phyloP scores from a whole-genome alignment of 2,113 vertebrate genomes.

The Nycticorax nycticorax region DNA sequence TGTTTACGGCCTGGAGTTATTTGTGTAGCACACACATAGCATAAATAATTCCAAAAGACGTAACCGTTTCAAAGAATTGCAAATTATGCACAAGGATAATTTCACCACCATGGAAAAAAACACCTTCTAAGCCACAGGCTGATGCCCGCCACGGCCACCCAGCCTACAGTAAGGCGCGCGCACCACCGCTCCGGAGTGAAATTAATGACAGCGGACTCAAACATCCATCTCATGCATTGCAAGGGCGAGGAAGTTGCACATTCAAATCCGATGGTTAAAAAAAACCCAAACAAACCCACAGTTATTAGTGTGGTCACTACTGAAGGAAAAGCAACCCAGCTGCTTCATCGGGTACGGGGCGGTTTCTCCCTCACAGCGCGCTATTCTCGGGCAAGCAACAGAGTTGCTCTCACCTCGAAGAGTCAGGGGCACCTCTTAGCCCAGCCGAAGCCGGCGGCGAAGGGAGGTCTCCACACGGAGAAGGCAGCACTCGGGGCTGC shows the following conservation, averaged over 20 bases:
- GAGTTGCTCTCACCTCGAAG: fast-evolving
- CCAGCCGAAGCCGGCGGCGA: fast-evolving
- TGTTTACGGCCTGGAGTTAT: not conserved
- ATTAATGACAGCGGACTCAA: not conserved
- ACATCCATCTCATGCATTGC: fast-evolving
- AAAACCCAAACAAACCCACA: not conserved
- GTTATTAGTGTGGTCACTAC: not conserved
- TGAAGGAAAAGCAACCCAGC: not conserved
- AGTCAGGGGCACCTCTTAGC: fast-evolving
- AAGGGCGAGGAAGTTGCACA: not conserved
- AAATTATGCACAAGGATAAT: not conserved
- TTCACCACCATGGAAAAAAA: not conserved
- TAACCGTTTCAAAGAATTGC: not conserved
- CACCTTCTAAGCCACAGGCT: not conserved
- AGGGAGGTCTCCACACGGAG: too few species aligned
- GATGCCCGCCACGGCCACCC: not conserved
- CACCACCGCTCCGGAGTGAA: not conserved
- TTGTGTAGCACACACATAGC: not conserved
- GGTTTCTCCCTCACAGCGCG: not conserved
- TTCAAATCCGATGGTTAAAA: not conserved
- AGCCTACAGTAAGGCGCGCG: fast-evolving
- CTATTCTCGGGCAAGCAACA: fast-evolving
- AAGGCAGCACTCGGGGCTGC: not conserved
- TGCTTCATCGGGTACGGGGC: fast-evolving
- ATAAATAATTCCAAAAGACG: not conserved